Base-by-base conservation (phyloP, 2,797 vertebrate genomes). In the Podarcis siculus region DNA sequence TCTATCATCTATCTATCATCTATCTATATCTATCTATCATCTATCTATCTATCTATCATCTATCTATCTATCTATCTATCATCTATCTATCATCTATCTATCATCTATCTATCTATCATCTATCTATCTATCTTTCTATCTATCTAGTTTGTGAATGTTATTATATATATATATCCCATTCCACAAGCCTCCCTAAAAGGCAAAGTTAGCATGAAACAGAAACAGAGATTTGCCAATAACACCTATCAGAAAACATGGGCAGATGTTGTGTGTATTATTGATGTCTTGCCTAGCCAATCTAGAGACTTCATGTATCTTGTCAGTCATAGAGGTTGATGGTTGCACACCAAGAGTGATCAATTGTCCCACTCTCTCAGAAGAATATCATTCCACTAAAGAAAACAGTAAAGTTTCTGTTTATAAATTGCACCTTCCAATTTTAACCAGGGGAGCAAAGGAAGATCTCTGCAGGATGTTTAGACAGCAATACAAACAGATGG, bases 401-500 rank as follows among this genome's bases (percentile, higher is more conserved):
- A 69, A 88, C 25, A 92, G 90, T 81, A 91, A 95, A 93, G 82
- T 88, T 94, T 58, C 86, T 93, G 83, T 89, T 93, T 93, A 88
- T 87, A 91, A 95, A 91, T 85, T 37, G 32, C 90, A 21, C 58
- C 86, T 94, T 95, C 94, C 92, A 77, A 86, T 95, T 82, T 96
- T 92, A 94, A 95, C 86, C 92, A 95, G 10, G 92, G 87, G 75
- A 88, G 92, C 86, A 80, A 83, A 96, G 85, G 92, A 95, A 89
- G 95, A 93, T 96, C 93, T 96, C 97, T 95, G 95, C 84, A 94
- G 97, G 97, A 94, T 79, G 75, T 90, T 95, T 90, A 69, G 35
- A 90, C 93, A 95, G 94, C 95, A 89, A 88, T 94, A 95, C 94
- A 95, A 95, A 95, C 96, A 97, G 96, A 97, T 97, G 96, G 95